A percentile compares a stretch with the other conserved stretches of the same genome.
Evolutionary conservation across 2,113 vertebrate genomes (phyloP).

Genomic region (Melanotaenia duboulayi): DNA sequence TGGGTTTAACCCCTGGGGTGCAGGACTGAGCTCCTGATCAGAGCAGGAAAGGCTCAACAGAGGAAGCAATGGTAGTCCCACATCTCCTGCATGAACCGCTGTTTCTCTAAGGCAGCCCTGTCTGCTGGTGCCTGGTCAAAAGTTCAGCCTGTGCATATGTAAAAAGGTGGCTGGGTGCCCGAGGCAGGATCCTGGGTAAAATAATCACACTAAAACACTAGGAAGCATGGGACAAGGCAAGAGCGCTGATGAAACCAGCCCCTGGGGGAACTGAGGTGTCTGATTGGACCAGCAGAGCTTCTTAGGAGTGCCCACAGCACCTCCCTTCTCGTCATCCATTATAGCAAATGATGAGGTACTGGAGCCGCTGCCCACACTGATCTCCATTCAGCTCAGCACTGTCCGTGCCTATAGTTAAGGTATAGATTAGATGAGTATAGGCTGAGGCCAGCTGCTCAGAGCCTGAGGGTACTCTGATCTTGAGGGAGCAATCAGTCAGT

Average conservation of each 20-base stretch:
- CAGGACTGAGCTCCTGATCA: conserved; percentile 52
- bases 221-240: conserved; percentile 87
- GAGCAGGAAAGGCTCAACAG: conserved; percentile 46
- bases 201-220: conserved; percentile 98
- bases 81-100: conserved; percentile 53
- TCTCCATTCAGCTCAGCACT: conserved; percentile 57
- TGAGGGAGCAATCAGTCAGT: conserved; percentile 77
- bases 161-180: conserved; percentile 99
- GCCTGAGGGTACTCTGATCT: conserved; percentile 73
- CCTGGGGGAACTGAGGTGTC: conserved; percentile 58
- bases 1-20: conserved; percentile 52
- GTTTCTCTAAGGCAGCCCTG: conserved; percentile 64
- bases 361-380: conserved; percentile 59
- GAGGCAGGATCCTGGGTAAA: conserved; percentile 96
- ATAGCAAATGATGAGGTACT: conserved; percentile 52
- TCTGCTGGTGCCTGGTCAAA: conserved; percentile 97
- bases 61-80: conserved; percentile 50
- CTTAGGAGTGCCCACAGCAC: conserved; percentile 60
- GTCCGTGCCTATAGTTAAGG: conserved; percentile 69
- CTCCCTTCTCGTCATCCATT: conserved; percentile 60
- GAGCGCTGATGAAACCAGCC: conserved; percentile 64
- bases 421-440: conserved; percentile 73
- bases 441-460: conserved; percentile 71
- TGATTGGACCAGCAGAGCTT: conserved; percentile 70
- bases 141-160: conserved; percentile 99